Percentiles rank a stretch among this genome's conserved stretches.
These are phyloP conservation scores for Cydia splendana DNA, from an alignment of 1,140 invertebrate species.

Conservation along the genomic window DNA sequence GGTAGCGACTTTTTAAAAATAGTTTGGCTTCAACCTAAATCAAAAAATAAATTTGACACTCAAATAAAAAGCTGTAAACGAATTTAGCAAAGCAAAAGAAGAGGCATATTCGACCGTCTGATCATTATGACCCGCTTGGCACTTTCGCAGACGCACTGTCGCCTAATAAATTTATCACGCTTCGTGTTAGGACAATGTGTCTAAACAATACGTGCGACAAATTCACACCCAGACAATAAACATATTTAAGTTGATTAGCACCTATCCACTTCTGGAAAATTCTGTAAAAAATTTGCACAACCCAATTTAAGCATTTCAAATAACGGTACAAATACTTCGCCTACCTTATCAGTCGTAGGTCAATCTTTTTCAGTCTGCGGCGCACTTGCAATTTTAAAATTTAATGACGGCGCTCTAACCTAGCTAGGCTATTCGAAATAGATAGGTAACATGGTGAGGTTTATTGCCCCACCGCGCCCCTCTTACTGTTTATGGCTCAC, in stretches of 20 bases:
- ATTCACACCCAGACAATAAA: conserved; percentile 67
- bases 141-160: conserved; percentile 51
- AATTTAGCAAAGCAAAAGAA: neutral
- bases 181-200: conserved; percentile 65
- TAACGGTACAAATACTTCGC: neutral
- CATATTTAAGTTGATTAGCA: conserved; percentile 60
- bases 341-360: neutral
- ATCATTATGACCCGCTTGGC: neutral
- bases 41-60: too few species aligned
- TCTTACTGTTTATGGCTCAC: too few species aligned
- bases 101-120: neutral
- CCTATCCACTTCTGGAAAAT: conserved; percentile 51
- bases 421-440: too few species aligned
- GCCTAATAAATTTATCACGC: conserved; percentile 73
- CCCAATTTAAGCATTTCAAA: conserved; percentile 9
- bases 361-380: too few species aligned
- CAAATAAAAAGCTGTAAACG: neutral
- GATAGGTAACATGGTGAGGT: neutral
- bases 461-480: too few species aligned
- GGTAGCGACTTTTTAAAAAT: too few species aligned
- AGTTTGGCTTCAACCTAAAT: too few species aligned
- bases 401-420: too few species aligned
- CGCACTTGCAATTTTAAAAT: too few species aligned
- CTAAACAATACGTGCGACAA: conserved; percentile 56
- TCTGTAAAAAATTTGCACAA: conserved; percentile 33